Conservation (phyloP, 2,888 invertebrate species). For the Mechanitis messenoides region DNA sequence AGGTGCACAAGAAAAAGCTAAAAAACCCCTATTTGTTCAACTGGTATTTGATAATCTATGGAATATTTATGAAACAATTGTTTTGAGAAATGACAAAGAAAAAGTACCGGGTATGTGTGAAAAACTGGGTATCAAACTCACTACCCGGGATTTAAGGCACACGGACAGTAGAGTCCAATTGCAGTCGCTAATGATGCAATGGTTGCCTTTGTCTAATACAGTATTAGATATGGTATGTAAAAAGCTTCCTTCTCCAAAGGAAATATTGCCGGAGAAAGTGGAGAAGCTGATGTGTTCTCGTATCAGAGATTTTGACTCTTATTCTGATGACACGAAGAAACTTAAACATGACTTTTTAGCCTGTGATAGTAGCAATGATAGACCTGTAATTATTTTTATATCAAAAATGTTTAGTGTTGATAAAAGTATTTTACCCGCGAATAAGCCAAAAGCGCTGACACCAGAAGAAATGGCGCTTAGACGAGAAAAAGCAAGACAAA, state of each 20-base stretch:
- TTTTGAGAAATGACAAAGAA: constrained; percentile 84
- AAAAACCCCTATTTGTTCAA: constrained; percentile 94
- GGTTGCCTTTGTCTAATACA: constrained; percentile 90
- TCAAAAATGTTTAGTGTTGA: constrained; percentile 95
- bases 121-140: constrained; percentile 85
- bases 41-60: constrained; percentile 94
- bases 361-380: constrained; percentile 80
- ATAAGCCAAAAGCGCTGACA: constrained; percentile 86
- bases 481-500: constrained; percentile 80
- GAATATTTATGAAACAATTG: constrained; percentile 90
- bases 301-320: constrained; percentile 80
- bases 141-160: constrained; percentile 85
- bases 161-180: constrained; percentile 87
- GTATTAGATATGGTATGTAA: constrained; percentile 89
- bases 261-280: constrained; percentile 84
- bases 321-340: constrained; percentile 81
- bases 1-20: constrained; percentile 94
- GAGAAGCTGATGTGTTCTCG: constrained; percentile 88
- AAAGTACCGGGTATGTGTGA: constrained; percentile 83
- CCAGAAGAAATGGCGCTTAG: constrained; percentile 83
- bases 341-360: constrained; percentile 82
- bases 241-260: constrained; percentile 88
- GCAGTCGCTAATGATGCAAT: constrained; percentile 88
- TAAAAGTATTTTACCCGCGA: constrained; percentile 84
- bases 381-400: constrained; percentile 84